Evolutionary conservation across 2,113 vertebrate genomes (phyloP).

Genomic region (Paratilapia polleni): DNA sequence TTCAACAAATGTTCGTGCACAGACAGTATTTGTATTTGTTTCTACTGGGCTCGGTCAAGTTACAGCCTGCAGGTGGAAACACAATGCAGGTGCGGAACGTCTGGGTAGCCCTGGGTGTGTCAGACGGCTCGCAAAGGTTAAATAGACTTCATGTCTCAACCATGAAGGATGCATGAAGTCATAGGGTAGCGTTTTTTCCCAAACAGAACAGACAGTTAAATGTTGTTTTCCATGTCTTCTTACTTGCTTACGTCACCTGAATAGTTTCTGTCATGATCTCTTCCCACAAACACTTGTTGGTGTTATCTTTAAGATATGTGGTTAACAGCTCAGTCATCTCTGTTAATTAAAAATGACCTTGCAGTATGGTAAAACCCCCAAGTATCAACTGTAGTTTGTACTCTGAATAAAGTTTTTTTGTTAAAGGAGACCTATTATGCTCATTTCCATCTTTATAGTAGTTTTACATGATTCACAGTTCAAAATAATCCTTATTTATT

Average conservation of each 20-base stretch:
- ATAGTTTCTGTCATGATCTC: not conserved
- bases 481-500: not conserved
- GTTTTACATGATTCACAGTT: not conserved
- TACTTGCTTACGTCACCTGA: not conserved
- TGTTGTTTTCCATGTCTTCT: not conserved
- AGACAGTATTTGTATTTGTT: slow-evolving; percentile 39
- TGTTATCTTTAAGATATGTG: not conserved
- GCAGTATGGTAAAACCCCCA: not conserved
- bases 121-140: not conserved
- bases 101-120: not conserved
- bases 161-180: not conserved
- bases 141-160: too few species aligned
- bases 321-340: not conserved
- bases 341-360: not conserved
- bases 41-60: slow-evolving; percentile 25
- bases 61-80: slow-evolving; percentile 32
- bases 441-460: too few species aligned
- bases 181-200: not conserved
- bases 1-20: slow-evolving; percentile 42
- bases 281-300: not conserved
- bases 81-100: slow-evolving; percentile 41
- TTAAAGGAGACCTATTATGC: too few species aligned
- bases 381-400: not conserved
- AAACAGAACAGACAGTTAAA: not conserved
- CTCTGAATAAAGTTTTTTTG: not conserved